Evolutionary conservation across 2,797 vertebrate species (phyloP), one percentile per base, ranked within the genome.

Genomic region (Neomorphus geoffroyi): DNA sequence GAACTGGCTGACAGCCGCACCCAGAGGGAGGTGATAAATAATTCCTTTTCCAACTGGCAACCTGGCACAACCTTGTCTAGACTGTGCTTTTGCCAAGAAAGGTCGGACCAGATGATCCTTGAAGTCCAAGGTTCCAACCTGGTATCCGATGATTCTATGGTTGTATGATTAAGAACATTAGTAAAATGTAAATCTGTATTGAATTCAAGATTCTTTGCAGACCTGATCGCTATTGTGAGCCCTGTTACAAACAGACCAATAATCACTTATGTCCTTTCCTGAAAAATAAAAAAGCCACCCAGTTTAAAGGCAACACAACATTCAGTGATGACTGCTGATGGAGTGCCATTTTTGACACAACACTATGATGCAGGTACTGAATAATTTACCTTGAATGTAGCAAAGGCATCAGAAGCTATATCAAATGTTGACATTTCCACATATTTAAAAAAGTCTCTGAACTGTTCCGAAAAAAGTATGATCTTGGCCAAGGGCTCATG

Each of bases 351-450:
- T 92, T 80, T 73, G 80, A 77, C 51, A 50, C 60, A 71, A 90
- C 2, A 6, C 56, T 54, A 17, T 4, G 51, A 83, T 9, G 8
- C 15, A 45, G 28, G 43, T 43, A 86, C 62, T 13, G 11, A 65
- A 64, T 57, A 18, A 50, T 73, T 97, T 97, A 99, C 99, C 99
- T 99, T 99, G 98, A 99, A 99, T 74, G 99, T 99, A 97, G 99
- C 99, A 93, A 99, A 99, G 88, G 99, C 99, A 94, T 99, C 99
- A 18, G 99, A 99, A 95, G 99, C 99, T 53, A 99, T 99, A 98
- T 99, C 99, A 93, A 99, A 99, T n/a, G 99, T 99, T 94, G 99
- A 99, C 98, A 99, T 98, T 96, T 99, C 99, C 97, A 99, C 99
- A 33, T 99, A 99, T 96, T 98, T 98, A 98, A 99, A 99, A 98